Percentiles rank a stretch among this genome's conserved stretches.
These are phyloP conservation scores for Theocolax elegans DNA, from an alignment of 1,140 invertebrate species.

Conservation along the genomic window DNA sequence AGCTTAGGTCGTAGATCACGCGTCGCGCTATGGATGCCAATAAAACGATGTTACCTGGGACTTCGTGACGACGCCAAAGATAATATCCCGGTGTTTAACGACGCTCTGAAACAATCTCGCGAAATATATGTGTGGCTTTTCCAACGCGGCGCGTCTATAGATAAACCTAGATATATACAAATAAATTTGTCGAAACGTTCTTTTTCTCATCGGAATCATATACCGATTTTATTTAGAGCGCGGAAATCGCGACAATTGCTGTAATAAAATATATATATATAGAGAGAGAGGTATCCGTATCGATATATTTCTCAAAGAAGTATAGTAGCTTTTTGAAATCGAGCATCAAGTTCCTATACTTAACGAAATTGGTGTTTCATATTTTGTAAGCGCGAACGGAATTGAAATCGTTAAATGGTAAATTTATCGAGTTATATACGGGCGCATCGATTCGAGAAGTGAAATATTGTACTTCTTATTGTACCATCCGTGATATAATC, in stretches of 20 bases:
- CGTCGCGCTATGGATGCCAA: constrained; percentile 22
- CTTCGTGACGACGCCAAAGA: constrained; percentile 47
- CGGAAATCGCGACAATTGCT: constrained; percentile 28
- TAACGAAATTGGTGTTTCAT: constrained; percentile 30
- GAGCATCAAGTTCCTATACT: constrained; percentile 1
- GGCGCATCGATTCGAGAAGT: constrained; percentile 10
- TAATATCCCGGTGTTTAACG: constrained; percentile 51
- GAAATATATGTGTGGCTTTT: constrained; percentile 35
- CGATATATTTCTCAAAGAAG: no score
- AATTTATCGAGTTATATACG: constrained; percentile 21
- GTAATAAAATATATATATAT: constrained; percentile 38
- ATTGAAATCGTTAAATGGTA: constrained; percentile 31
- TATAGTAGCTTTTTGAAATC: not conserved
- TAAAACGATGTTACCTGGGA: constrained; percentile 19
- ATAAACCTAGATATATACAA: constrained; percentile 16
- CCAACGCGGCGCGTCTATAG: constrained; percentile 29
- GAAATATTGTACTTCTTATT: constrained; percentile 17
- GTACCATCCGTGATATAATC: not conserved
- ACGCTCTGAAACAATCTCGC: constrained; percentile 30
- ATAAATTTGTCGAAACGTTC: constrained; percentile 50
- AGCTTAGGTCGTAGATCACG: constrained; percentile 24
- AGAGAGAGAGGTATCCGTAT: not conserved
- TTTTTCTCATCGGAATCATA: not conserved
- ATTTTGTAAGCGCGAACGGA: constrained; percentile 13
- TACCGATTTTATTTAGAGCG: not conserved